Evolutionary conservation across 2,888 invertebrate genomes (phyloP), one percentile per base, ranked within the genome.

Genomic region (Linnaemya vulpina): DNA sequence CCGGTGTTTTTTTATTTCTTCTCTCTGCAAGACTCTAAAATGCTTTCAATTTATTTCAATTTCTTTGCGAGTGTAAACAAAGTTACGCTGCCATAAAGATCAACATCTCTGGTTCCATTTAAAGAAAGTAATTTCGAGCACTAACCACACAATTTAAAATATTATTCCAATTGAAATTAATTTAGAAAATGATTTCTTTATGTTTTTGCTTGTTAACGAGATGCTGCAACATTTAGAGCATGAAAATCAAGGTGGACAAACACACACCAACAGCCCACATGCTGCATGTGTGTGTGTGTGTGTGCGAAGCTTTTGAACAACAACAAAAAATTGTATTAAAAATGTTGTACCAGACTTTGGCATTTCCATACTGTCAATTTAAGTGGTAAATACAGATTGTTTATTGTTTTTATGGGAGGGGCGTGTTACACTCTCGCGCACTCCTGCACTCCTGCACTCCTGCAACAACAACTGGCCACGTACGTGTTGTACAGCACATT

Each of bases 141-240:
- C 82, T 82, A 85, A 85, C 85, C 85, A 85, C 82, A 85, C 82
- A 79, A 85, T 82, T 85, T 85, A 82, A 75, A 85, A 71, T 85
- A 85, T 85, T 82, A 82, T 82, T 82, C 46, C 85, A 85, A 82
- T 82, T 79, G 78, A 82, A 85, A 82, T 85, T 85, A 85, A 85
- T 85, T 82, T 82, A 65, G 75, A 82, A 85, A 85, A 85, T 82
- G 75, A 85, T 78, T 65, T 40, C 40, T 70, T 40, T 35, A 35
- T 73, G 58, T 40, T 55, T 22, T 30, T 62, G 46, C 17, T 60
- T 43, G 58, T 58, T 55, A 22, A 38, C 13, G 9, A 15, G 13
- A 22, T 46, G 53, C 75, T 68, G 46, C 70, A 46, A 25, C 53
- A 53, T 60, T 43, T 65, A 30, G 58, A 58, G 58, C 70, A 65